phyloP scores from a whole-genome alignment of 1,140 invertebrate species.

The Conopomorpha cramerella region DNA sequence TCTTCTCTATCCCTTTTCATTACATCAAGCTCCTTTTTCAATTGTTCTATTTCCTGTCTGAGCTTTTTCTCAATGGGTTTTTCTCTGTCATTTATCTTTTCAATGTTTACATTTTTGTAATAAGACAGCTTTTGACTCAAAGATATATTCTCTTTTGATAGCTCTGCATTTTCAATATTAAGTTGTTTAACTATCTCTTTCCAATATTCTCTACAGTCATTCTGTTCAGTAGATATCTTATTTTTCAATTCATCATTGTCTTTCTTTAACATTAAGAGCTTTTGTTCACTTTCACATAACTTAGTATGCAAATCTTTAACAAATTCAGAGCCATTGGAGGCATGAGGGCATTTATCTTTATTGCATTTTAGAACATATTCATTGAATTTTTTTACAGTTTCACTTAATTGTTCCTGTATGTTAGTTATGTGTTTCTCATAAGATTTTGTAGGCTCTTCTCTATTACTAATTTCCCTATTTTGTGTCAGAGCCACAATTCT shows the following conservation, averaged over 20 bases:
- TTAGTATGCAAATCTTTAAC: conserved; percentile 36
- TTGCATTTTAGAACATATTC: conserved; percentile 22
- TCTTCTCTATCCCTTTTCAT: conserved; percentile 42
- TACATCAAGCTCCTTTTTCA: conserved; percentile 26
- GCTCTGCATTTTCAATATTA: conserved; percentile 43
- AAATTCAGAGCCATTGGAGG: conserved; percentile 20
- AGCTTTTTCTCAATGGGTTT: no score
- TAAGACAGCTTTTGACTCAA: conserved; percentile 38
- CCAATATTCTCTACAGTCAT: conserved; percentile 30
- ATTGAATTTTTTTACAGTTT: conserved; percentile 36
- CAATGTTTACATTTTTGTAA: conserved; percentile 20
- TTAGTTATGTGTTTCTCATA: conserved; percentile 48
- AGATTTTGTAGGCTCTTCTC: no score
- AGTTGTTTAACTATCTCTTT: conserved; percentile 44
- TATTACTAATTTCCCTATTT: conserved; percentile 18
- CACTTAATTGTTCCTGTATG: conserved; percentile 40
- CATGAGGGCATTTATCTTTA: conserved; percentile 9
- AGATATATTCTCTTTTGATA: conserved; percentile 44
- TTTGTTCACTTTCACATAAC: conserved; percentile 51
- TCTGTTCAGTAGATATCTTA: conserved; percentile 15
- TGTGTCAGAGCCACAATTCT: conserved; percentile 34
- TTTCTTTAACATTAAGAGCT: conserved; percentile 46
- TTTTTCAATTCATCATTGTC: conserved; percentile 43
- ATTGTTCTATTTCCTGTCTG: conserved; percentile 23
- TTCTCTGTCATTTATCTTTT: conserved; percentile 16